Base-by-base conservation (phyloP, 2,888 invertebrate species). In the Augiades crinisus region DNA sequence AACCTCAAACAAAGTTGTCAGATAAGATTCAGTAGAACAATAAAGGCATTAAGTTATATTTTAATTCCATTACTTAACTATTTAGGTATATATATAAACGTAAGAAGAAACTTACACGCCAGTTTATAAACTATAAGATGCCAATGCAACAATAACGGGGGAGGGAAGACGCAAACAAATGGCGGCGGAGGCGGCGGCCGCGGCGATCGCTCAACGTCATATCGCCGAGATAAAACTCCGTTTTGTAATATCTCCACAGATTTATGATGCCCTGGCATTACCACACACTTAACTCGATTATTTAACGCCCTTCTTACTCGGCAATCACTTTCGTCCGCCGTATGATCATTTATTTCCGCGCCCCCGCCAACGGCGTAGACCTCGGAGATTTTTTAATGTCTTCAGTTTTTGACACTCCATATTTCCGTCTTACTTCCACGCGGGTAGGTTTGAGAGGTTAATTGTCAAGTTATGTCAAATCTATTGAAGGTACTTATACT, bases 161-260 rank as follows among this genome's bases (percentile, higher is more conserved):
- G 27, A 19, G 14, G 34, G 22, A 19, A 33, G 43, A 44, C 33
- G 24, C 41, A 41, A 49, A 50, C 50, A 50, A 50, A 50, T 27
- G 49, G 13, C 55, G 34, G 33, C 49, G 33, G 14, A 51, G 2
- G 44, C 27, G 36, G 12, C 27, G 38, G 40, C 14, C 22, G 30
- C 14, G 65, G 67, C 72, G 67, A 83, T 81, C 69, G 72, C 70
- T 81, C 79, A 81, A 80, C 70, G 79, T 81, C 75, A 69, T 65
- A 65, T 64, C 64, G 57, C 52, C 63, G 54, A 70, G 78, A 81
- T 79, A 77, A 76, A 76, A 72, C 70, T 71, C 73, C 72, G 67
- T 76, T 80, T 75, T 70, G 68, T 72, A 75, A 72, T 73, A 73
- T 65, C 69, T 68, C 62, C 57, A 61, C 70, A 75, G 72, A 81